Evolutionary conservation across 2,113 vertebrate genomes (phyloP), one percentile per base, ranked within the genome.

Genomic region (Mormoops blainvillei): DNA sequence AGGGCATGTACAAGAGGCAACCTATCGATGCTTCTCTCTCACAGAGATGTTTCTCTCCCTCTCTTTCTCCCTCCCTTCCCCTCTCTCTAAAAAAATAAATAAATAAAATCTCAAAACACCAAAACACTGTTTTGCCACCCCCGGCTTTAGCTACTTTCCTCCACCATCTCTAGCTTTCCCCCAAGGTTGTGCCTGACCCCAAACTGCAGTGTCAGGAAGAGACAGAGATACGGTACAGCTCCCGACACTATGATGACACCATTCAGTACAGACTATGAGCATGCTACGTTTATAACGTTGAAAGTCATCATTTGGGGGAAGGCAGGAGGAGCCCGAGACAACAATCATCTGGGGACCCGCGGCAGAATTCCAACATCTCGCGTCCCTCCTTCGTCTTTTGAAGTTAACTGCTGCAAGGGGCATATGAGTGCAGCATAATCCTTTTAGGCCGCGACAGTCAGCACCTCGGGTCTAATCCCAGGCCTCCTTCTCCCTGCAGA

Each of bases 381-480:
- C 38, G 22, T 94, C 94, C 96, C 86, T 92, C 96, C 89, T 11
- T 93, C 96, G 9, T 33, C 61, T 97, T 97, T 95, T 95, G 95
- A 97, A 98, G 95, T 97, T 98, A 98, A 97, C 97, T 95, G 97
- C 98, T 98, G 95, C 98, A 98, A 98, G 97, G 98, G 98, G 98
- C 98, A 98, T 98, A 98, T 99, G 98, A 99, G 98, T 97, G 95
- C 96, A 98, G 98, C 61, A 41, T 99, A 99, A 99, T 99, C 99
- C 99, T 99, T 99, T 99, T 99, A 94, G 99, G 97, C 12, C 73
- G 22, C 96, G 96, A 97, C 91, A 90, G 97, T 98, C 98, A 98
- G 98, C 98, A 98, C 98, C 96, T 96, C 94, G 95, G 97, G 98
- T 98, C 98, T 99, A 99, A 99, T 99, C 98, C 50, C 56, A 96